phyloP scores from a whole-genome alignment of 2,797 vertebrate genomes.

The Fistularia tabacaria region DNA sequence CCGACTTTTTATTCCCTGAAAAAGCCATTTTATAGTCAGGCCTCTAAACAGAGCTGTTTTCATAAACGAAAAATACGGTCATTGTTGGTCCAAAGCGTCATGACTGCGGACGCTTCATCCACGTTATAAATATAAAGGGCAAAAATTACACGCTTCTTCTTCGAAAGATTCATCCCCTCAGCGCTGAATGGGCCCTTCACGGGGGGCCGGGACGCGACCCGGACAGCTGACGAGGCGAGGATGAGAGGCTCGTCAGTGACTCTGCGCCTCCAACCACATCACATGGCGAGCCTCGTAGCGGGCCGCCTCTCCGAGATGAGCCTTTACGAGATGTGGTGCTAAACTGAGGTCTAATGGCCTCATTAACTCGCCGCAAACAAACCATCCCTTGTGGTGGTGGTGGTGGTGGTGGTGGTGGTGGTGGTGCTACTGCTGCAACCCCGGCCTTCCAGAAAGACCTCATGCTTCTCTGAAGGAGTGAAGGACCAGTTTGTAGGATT shows the following conservation, averaged over 20 bases:
- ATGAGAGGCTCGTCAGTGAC: too few species aligned
- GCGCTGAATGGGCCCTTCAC: not conserved
- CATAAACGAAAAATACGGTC: not conserved
- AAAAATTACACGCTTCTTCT: not conserved
- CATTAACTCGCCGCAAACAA: constrained; percentile 7
- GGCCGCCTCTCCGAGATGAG: not conserved
- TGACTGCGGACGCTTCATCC: too few species aligned
- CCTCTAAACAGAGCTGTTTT: too few species aligned
- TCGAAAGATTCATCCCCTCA: not conserved
- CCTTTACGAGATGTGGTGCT: not conserved
- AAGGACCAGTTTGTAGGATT: too few species aligned
- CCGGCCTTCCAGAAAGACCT: too few species aligned
- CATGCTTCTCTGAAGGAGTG: too few species aligned
- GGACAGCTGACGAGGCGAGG: too few species aligned
- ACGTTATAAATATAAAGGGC: not conserved
- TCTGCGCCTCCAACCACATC: not conserved
- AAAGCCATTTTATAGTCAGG: too few species aligned
- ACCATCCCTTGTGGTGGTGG: not conserved
- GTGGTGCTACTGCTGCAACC: too few species aligned
- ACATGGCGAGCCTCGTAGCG: not conserved
- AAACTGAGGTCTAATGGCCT: not conserved
- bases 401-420: too few species aligned
- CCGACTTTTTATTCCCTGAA: too few species aligned
- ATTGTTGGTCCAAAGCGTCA: not conserved
- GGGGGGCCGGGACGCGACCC: too few species aligned